Conservation (phyloP, 1,140 invertebrate genomes). For the Drosophila teissieri region DNA sequence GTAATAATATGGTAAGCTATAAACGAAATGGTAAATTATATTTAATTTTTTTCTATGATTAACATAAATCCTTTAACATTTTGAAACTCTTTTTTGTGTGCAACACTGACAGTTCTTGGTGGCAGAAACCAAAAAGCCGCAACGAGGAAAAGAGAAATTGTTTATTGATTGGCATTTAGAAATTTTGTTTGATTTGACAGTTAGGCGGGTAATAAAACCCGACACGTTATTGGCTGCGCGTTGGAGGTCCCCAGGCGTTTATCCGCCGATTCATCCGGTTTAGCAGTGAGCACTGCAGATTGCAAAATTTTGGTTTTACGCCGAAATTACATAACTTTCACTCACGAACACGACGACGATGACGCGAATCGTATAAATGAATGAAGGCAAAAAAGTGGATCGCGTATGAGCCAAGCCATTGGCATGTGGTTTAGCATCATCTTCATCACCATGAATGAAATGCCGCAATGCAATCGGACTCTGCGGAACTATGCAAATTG, state of each 20-base stretch:
- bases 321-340: constrained; percentile 78
- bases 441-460: constrained; percentile 58
- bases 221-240: constrained; percentile 36
- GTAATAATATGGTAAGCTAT: not conserved
- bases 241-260: constrained; percentile 23
- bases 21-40: too few relatives aligned
- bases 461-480: constrained; percentile 31
- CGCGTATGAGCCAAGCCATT: constrained; percentile 37
- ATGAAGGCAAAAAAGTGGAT: constrained; percentile 73
- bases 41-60: too few relatives aligned
- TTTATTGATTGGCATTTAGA: constrained; percentile 80
- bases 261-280: constrained; percentile 71
- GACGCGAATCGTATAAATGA: constrained; percentile 57
- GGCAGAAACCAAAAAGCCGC: constrained; percentile 35
- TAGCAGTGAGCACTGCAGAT: constrained; percentile 59
- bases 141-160: constrained; percentile 71
- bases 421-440: constrained; percentile 25
- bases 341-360: constrained; percentile 55
- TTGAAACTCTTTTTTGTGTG: constrained; percentile 5
- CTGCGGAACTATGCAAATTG: constrained; percentile 61
- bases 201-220: constrained; percentile 43
- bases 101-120: constrained; percentile 45
- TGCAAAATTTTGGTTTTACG: constrained; percentile 57
- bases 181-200: constrained; percentile 76
- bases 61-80: too few relatives aligned